Evolutionary conservation across 2,113 vertebrate genomes (phyloP).

Genomic region (Cyphomyrus discorhynchus): DNA sequence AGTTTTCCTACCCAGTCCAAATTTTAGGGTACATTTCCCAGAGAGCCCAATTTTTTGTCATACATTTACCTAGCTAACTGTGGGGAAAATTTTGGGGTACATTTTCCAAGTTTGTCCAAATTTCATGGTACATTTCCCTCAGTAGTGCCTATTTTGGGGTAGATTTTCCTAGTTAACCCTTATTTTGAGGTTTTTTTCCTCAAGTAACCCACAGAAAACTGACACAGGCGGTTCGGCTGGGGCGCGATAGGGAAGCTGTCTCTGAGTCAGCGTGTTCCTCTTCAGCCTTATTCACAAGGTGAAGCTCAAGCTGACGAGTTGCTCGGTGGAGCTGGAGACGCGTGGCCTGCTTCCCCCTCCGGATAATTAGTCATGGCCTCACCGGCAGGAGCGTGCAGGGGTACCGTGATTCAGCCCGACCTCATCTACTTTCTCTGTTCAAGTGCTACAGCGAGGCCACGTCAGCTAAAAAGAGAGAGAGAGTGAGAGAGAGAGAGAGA

Average conservation of each 20-base stretch:
- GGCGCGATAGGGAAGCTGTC: not conserved
- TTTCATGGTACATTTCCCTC: not conserved
- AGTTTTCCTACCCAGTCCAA: not conserved
- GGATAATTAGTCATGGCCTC: constrained; percentile 40
- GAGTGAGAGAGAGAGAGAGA: not conserved
- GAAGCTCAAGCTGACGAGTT: not conserved
- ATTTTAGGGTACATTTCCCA: not conserved
- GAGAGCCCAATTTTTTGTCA: not conserved
- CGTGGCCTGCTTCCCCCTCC: constrained; percentile 31
- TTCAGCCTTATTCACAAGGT: not conserved
- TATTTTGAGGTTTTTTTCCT: not conserved
- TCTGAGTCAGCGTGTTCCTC: not conserved
- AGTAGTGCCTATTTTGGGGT: not conserved
- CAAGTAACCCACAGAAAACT: not conserved
- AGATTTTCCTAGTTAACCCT: not conserved
- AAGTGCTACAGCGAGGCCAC: constrained; percentile 26
- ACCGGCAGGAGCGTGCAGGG: constrained; percentile 32
- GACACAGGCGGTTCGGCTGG: not conserved
- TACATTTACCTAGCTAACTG: too few relatives aligned
- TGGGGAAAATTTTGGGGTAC: not conserved
- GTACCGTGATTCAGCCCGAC: constrained; percentile 21
- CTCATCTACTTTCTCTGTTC: constrained; percentile 15
- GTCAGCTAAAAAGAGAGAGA: not conserved
- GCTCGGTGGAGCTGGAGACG: not conserved
- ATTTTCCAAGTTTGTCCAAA: not conserved